These are phyloP conservation scores for Hesperia comma DNA, from an alignment of 2,888 invertebrate genomes.

Conservation along the genomic window DNA sequence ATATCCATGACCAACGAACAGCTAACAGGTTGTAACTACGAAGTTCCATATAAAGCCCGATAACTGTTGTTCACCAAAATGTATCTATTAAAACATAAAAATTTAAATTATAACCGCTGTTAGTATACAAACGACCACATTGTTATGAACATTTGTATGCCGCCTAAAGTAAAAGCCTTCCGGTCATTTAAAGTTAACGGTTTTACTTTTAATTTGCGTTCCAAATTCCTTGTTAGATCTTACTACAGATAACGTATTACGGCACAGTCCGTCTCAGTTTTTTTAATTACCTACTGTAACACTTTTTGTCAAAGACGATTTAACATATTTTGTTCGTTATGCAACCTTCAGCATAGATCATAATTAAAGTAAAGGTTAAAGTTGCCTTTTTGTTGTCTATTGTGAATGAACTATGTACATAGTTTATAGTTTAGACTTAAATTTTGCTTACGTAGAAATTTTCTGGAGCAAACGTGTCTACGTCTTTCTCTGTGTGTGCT, in stretches of 20 bases:
- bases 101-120: background rate
- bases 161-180: constrained; percentile 48
- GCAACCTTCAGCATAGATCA: no score
- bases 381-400: no score
- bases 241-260: constrained; percentile 3
- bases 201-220: constrained; percentile 29
- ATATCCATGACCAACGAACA: no score
- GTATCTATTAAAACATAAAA: background rate
- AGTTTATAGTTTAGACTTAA: no score
- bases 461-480: no score
- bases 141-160: constrained; percentile 49
- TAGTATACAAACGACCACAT: constrained; percentile 53
- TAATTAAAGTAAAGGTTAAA: no score
- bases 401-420: no score
- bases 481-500: no score
- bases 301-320: background rate
- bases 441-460: no score
- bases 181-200: constrained; percentile 24
- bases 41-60: background rate
- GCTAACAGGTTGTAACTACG: no score
- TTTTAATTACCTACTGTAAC: background rate
- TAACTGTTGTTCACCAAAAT: constrained; percentile 1
- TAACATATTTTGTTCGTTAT: no score
- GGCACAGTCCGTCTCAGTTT: background rate
- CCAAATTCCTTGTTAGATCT: background rate